These are phyloP conservation scores for Rhyacophila evoluta DNA, from an alignment of 2,888 invertebrate genomes.

Conservation along the genomic window DNA sequence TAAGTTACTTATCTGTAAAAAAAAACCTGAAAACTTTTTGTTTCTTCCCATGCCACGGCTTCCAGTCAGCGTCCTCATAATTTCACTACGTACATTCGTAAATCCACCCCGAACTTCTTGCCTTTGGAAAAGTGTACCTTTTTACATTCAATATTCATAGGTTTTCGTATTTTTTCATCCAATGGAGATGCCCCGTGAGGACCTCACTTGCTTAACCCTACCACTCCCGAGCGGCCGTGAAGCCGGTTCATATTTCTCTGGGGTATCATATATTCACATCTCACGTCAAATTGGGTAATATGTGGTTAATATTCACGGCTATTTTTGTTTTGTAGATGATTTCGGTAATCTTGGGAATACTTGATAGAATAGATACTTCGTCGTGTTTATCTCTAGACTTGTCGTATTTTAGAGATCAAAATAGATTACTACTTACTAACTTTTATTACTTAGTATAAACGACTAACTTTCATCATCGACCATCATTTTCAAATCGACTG, in stretches of 20 bases:
- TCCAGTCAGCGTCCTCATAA: neutral
- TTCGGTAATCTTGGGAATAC: too few relatives aligned
- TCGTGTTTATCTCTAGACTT: too few relatives aligned
- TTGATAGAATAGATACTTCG: too few relatives aligned
- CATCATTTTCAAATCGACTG: too few relatives aligned
- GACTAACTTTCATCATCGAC: too few relatives aligned
- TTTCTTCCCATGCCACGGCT: neutral
- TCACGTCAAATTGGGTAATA: neutral
- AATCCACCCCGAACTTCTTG: neutral
- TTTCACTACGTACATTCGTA: neutral
- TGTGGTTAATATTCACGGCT: too few relatives aligned
- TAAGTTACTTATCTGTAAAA: too few relatives aligned
- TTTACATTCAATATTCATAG: constrained; percentile 16
- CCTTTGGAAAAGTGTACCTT: constrained; percentile 3
- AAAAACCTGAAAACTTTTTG: neutral
- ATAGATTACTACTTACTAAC: too few relatives aligned
- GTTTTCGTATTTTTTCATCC: constrained; percentile 22
- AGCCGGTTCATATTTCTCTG: neutral
- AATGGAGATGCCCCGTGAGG: neutral
- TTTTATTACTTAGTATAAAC: too few relatives aligned
- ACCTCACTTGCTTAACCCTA: neutral
- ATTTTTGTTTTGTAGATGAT: too few relatives aligned
- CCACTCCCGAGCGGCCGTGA: too few relatives aligned
- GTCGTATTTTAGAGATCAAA: too few relatives aligned
- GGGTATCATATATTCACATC: neutral